Conservation (phyloP, 2,888 invertebrate genomes). For the Pseudanteris insignis region DNA sequence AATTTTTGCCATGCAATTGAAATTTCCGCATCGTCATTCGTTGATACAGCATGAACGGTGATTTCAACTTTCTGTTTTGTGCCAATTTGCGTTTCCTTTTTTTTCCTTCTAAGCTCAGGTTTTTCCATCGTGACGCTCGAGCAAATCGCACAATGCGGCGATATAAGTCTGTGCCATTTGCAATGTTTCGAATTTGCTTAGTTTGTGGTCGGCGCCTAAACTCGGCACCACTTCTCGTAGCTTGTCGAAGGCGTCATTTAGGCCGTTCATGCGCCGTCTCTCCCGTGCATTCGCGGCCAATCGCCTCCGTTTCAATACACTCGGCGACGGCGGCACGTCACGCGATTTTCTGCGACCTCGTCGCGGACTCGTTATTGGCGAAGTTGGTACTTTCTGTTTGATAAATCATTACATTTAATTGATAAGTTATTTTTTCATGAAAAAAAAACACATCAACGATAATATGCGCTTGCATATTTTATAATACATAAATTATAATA, state of each 20-base stretch:
- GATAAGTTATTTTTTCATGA: not conserved
- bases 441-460: not conserved
- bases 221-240: slow-evolving; percentile 78
- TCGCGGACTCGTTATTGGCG: slow-evolving; percentile 58
- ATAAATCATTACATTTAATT: not conserved
- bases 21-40: too few relatives aligned
- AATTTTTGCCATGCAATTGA: too few relatives aligned
- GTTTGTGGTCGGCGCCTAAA: slow-evolving; percentile 75
- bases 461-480: too few relatives aligned
- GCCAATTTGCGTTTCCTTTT: not conserved
- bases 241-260: slow-evolving; percentile 80
- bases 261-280: slow-evolving; percentile 78
- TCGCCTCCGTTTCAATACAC: slow-evolving; percentile 71
- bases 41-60: too few relatives aligned
- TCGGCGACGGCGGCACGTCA: slow-evolving; percentile 69
- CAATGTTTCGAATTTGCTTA: slow-evolving; percentile 81
- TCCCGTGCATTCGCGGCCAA: slow-evolving; percentile 80
- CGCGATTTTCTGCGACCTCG: slow-evolving; percentile 59
- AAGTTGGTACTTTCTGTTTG: slow-evolving; percentile 51
- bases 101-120: slow-evolving; percentile 12
- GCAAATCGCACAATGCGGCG: slow-evolving; percentile 74
- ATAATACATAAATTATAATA: not conserved
- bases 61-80: too few relatives aligned
- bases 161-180: slow-evolving; percentile 85
- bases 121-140: slow-evolving; percentile 65